Percentiles rank a stretch among this genome's conserved stretches.
These are phyloP conservation scores for Plagiodera versicolora DNA, from an alignment of 2,888 invertebrate genomes.

Conservation along the genomic window DNA sequence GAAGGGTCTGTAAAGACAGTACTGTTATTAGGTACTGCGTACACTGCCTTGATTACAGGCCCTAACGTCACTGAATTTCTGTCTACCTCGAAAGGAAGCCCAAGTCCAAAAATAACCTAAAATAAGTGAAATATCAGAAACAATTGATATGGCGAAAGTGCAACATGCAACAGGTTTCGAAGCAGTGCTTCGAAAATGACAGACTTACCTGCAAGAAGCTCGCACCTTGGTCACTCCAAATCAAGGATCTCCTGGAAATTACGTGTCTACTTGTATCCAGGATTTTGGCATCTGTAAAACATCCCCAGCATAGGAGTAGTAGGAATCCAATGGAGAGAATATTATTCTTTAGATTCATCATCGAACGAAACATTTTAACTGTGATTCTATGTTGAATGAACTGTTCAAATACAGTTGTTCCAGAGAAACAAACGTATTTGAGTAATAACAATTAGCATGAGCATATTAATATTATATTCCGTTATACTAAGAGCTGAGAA, in stretches of 20 bases:
- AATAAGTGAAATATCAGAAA: constrained; percentile 12
- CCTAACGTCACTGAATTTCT: constrained; percentile 66
- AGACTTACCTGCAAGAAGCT: constrained; percentile 63
- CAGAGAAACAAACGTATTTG: neutral
- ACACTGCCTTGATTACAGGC: constrained; percentile 69
- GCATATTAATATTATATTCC: no score
- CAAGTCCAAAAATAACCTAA: constrained; percentile 69
- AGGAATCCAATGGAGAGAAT: neutral
- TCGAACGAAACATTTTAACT: neutral
- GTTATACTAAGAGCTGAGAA: no score
- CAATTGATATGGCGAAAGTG: no score
- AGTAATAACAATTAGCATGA: neutral
- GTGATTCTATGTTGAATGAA: neutral
- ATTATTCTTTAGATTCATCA: neutral
- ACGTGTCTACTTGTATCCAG: constrained; percentile 40
- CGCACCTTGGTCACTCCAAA: constrained; percentile 63
- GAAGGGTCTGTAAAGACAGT: constrained; percentile 59
- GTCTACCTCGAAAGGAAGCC: constrained; percentile 66
- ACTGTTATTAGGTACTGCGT: constrained; percentile 66
- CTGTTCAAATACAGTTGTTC: neutral
- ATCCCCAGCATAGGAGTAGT: neutral
- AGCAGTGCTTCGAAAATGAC: no score
- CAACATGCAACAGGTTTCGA: no score
- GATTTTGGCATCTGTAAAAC: constrained; percentile 17
- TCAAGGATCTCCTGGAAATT: constrained; percentile 57